Percentiles rank a stretch among this genome's conserved stretches.
Conservation (phyloP, 1,140 invertebrate genomes). For the Thalassaphorura encarpata region DNA sequence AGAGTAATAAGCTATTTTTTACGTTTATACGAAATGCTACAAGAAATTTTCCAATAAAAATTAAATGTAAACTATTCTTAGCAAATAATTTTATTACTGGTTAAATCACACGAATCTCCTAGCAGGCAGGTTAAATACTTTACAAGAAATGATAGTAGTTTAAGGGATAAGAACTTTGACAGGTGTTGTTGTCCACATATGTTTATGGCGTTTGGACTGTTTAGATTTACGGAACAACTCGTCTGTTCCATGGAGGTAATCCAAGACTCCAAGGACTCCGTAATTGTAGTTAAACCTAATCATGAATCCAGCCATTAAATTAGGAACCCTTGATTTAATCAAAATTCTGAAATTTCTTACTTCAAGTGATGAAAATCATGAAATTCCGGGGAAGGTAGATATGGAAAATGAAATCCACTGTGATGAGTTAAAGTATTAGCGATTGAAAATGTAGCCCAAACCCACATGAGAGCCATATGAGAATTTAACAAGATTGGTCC, state of each 20-base stretch:
- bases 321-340: neutral
- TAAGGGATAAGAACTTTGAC: slow-evolving; percentile 1
- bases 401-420: slow-evolving; percentile 79
- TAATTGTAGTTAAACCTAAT: slow-evolving; percentile 40
- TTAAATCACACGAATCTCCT: no score
- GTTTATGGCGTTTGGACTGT: slow-evolving; percentile 39
- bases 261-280: slow-evolving; percentile 43
- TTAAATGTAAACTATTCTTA: no score
- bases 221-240: slow-evolving; percentile 39
- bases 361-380: slow-evolving; percentile 86
- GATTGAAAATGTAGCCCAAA: slow-evolving; percentile 34
- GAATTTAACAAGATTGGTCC: slow-evolving; percentile 1
- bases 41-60: no score
- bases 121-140: no score
- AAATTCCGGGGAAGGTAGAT: slow-evolving; percentile 78
- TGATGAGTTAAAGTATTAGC: slow-evolving; percentile 73
- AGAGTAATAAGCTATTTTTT: no score
- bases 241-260: slow-evolving; percentile 45
- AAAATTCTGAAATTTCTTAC: slow-evolving; percentile 40
- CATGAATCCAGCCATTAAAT: no score
- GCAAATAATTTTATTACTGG: no score
- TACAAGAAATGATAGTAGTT: neutral
- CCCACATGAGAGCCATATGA: slow-evolving; percentile 1
- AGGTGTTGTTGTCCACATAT: slow-evolving; percentile 31
- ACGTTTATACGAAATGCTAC: no score